Evolutionary conservation across 2,113 vertebrate genomes (phyloP).

Genomic region (Silurus asotus): DNA sequence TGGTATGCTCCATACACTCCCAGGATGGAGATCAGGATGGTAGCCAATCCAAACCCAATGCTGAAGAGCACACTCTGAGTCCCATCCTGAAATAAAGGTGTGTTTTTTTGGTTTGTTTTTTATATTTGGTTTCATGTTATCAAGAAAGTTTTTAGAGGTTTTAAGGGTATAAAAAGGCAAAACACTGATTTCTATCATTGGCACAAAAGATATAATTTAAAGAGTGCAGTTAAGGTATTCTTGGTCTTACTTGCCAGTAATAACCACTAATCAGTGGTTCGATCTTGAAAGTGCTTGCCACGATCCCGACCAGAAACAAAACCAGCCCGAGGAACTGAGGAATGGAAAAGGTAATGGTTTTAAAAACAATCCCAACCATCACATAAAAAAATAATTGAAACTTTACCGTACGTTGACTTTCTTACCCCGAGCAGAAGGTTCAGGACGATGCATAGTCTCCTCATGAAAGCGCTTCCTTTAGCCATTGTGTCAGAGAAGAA

Average conservation of each 20-base stretch:
- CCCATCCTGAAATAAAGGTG: neutral
- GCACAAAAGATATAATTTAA: neutral
- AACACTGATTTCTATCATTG: neutral
- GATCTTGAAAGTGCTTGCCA: constrained; percentile 24
- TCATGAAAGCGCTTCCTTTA: constrained; percentile 65
- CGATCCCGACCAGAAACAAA: constrained; percentile 34
- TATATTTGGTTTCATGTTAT: too few species aligned
- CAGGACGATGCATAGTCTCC: constrained; percentile 66
- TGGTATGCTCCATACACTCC: constrained; percentile 43
- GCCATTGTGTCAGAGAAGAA: constrained; percentile 60
- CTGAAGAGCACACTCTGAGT: constrained; percentile 28
- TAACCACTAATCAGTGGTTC: constrained; percentile 4
- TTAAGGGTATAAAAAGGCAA: too few species aligned
- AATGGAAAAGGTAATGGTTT: neutral
- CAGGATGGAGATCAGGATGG: constrained; percentile 33
- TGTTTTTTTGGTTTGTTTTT: too few species aligned
- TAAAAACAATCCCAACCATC: neutral
- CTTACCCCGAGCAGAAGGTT: constrained; percentile 70
- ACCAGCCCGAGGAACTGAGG: constrained; percentile 32
- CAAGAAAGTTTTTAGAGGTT: too few species aligned
- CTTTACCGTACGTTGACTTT: neutral
- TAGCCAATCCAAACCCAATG: constrained; percentile 34
- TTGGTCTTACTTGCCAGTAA: constrained; percentile 34
- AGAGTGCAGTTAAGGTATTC: neutral
- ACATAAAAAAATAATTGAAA: neutral